phyloP scores from a whole-genome alignment of 2,797 vertebrate species.

The Chlorospingus semifuscus region DNA sequence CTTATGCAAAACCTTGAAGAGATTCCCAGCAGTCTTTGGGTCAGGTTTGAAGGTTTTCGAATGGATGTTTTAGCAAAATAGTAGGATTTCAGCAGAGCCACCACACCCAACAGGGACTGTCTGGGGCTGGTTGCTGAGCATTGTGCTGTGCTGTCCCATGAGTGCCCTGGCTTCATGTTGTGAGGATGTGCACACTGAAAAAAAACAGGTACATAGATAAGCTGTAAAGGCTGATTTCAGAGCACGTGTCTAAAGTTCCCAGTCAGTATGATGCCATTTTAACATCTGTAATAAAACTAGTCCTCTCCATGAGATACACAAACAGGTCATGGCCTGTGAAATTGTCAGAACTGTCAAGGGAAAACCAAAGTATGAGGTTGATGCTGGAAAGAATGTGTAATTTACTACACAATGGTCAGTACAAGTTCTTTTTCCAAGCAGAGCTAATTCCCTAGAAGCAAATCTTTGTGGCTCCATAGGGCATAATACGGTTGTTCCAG shows the following conservation, averaged over 20 bases:
- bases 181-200: accelerated
- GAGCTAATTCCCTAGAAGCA: not conserved
- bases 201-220: not conserved
- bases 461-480: not conserved
- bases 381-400: not conserved
- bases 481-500: not conserved
- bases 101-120: not conserved
- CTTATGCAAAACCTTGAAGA: not conserved
- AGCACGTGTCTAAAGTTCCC: not conserved
- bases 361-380: not conserved
- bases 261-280: not conserved
- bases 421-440: not conserved
- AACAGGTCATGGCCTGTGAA: not conserved
- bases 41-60: not conserved
- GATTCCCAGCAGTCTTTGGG: not conserved
- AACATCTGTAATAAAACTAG: not conserved
- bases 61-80: not conserved
- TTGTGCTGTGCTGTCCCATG: not conserved
- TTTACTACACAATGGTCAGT: not conserved
- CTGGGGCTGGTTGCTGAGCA: not conserved
- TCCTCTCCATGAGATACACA: not conserved
- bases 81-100: not conserved
- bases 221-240: not conserved
- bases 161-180: accelerated
- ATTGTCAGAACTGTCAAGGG: not conserved